phyloP scores from a whole-genome alignment of 2,113 vertebrate genomes.

The Channa argus region DNA sequence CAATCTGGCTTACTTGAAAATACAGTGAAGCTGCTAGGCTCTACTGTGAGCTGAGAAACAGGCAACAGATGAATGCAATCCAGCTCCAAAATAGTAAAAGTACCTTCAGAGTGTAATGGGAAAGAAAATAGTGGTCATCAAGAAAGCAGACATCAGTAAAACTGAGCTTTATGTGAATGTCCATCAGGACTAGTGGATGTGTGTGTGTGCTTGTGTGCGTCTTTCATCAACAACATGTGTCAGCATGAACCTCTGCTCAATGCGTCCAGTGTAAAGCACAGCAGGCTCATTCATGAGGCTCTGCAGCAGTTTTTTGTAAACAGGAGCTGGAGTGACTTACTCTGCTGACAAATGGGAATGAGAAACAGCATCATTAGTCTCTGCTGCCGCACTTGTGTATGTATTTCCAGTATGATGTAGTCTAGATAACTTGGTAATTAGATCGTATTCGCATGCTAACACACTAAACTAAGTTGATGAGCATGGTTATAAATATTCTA shows the following conservation, averaged over 20 bases:
- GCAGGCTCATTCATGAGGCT: slow-evolving; percentile 72
- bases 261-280: slow-evolving; percentile 73
- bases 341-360: slow-evolving; percentile 60
- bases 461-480: too few species aligned
- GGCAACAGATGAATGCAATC: too few species aligned
- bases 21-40: too few species aligned
- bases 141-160: not conserved
- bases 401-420: slow-evolving; percentile 33
- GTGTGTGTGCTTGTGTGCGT: slow-evolving; percentile 2
- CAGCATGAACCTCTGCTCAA: slow-evolving; percentile 49
- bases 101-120: not conserved
- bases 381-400: slow-evolving; percentile 37
- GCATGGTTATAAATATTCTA: too few species aligned
- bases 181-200: not conserved
- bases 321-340: slow-evolving; percentile 65
- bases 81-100: too few species aligned
- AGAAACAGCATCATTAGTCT: slow-evolving; percentile 51
- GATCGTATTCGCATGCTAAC: too few species aligned
- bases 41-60: too few species aligned
- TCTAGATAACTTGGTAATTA: not conserved
- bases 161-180: slow-evolving; percentile 4
- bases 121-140: not conserved
- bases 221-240: slow-evolving; percentile 19
- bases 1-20: too few species aligned
- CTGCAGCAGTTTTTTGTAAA: slow-evolving; percentile 65